These are phyloP conservation scores for Dendropsophus ebraccatus DNA, from an alignment of 2,113 vertebrate species.

Conservation along the genomic window DNA sequence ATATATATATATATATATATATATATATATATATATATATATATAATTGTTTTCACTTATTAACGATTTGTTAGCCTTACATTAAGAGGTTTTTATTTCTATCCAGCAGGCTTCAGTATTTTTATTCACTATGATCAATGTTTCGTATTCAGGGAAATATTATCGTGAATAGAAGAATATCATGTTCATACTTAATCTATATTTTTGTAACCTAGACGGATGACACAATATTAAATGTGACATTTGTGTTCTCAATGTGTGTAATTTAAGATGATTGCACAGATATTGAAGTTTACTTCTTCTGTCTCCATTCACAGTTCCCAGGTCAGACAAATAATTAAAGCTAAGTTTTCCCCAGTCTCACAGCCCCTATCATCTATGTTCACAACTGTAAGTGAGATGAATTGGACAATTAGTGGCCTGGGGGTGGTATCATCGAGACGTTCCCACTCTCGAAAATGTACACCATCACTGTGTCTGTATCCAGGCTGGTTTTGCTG, in stretches of 20 bases:
- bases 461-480: neutral
- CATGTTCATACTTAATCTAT: neutral
- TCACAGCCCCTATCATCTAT: neutral
- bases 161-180: neutral
- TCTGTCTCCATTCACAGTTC: neutral
- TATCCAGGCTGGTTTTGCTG: neutral
- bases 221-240: neutral
- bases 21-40: neutral
- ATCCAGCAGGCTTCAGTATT: neutral
- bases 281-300: conserved; percentile 9
- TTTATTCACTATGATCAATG: neutral
- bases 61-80: neutral
- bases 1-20: too few relatives aligned
- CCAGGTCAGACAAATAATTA: conserved; percentile 38
- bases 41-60: neutral
- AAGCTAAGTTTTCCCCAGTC: conserved; percentile 7
- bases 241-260: neutral
- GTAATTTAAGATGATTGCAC: conserved; percentile 1
- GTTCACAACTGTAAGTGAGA: conserved; percentile 40
- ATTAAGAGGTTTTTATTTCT: neutral
- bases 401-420: conserved; percentile 45
- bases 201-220: neutral
- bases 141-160: neutral
- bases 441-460: neutral
- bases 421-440: neutral